These are phyloP conservation scores for Tuberolachnus salignus DNA, from an alignment of 2,888 invertebrate species.

Conservation along the genomic window DNA sequence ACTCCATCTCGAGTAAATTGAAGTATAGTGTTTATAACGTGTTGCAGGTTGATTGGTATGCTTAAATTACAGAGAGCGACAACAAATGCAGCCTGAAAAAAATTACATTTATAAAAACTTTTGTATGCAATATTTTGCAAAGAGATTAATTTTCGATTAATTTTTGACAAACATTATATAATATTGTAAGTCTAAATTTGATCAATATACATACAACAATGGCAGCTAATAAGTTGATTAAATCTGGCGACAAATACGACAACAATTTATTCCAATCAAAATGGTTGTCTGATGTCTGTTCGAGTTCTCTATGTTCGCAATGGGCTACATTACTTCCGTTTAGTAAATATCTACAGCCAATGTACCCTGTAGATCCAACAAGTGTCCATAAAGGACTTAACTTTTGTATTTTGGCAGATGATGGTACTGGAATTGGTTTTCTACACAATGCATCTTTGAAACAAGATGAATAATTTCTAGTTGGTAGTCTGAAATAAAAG, in stretches of 20 bases:
- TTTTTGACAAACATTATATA: background rate
- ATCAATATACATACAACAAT: constrained; percentile 72
- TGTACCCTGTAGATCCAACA: constrained; percentile 18
- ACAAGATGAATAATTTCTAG: constrained; percentile 16
- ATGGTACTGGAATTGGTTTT: background rate
- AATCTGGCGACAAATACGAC: constrained; percentile 75
- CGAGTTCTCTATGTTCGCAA: constrained; percentile 7
- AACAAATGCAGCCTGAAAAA: constrained; percentile 77
- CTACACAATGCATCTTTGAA: background rate
- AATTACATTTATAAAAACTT: background rate
- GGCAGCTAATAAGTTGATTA: constrained; percentile 78
- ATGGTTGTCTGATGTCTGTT: constrained; percentile 62
- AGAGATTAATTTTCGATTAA: too few species aligned
- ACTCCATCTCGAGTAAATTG: constrained; percentile 65
- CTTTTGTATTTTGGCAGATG: constrained; percentile 14
- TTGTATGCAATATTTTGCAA: too few species aligned
- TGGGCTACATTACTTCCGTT: constrained; percentile 20
- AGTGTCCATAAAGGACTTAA: constrained; percentile 17
- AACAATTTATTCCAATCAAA: constrained; percentile 83
- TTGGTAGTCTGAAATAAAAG: constrained; percentile 32
- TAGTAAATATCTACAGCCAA: constrained; percentile 40
- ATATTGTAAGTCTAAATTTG: background rate
- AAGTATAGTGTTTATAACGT: constrained; percentile 79
- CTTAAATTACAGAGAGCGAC: constrained; percentile 89
- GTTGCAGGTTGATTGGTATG: constrained; percentile 84